A percentile compares a stretch with the other conserved stretches of the same genome.
Evolutionary conservation across 2,797 vertebrate species (phyloP).

Genomic region (Bucorvus abyssinicus): DNA sequence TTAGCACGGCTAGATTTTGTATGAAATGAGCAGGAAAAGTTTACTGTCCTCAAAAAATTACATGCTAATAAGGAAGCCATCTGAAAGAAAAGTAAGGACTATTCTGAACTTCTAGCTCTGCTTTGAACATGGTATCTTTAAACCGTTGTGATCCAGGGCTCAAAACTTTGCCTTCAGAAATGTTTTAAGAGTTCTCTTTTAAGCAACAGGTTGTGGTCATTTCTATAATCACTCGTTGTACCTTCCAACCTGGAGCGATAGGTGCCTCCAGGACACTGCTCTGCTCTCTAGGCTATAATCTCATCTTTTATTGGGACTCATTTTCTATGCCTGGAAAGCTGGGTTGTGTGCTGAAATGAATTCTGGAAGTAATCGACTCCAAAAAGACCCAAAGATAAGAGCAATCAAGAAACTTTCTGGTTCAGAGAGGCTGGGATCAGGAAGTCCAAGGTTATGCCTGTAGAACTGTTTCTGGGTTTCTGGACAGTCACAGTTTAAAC

Average conservation of each 20-base stretch:
- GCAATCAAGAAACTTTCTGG: not conserved
- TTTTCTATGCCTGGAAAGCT: not conserved
- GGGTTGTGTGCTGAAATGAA: not conserved
- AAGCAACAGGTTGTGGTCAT: not conserved
- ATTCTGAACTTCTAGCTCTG: not conserved
- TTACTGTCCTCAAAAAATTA: accelerated
- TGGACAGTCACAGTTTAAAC: not conserved
- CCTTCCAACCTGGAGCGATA: not conserved
- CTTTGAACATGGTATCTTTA: not conserved
- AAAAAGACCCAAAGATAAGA: not conserved
- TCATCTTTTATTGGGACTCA: not conserved
- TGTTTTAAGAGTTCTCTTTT: not conserved
- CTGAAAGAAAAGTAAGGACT: not conserved
- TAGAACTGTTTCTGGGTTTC: not conserved
- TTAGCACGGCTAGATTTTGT: not conserved
- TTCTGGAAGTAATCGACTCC: not conserved
- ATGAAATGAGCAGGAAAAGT: not conserved
- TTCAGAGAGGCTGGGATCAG: not conserved
- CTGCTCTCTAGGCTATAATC: not conserved
- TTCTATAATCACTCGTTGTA: not conserved
- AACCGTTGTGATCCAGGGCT: not conserved
- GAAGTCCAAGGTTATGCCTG: accelerated
- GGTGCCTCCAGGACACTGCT: not conserved
- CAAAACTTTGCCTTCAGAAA: not conserved
- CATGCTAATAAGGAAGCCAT: not conserved